These are phyloP conservation scores for Camponotus fellah DNA, from an alignment of 2,888 invertebrate species.

Conservation along the genomic window DNA sequence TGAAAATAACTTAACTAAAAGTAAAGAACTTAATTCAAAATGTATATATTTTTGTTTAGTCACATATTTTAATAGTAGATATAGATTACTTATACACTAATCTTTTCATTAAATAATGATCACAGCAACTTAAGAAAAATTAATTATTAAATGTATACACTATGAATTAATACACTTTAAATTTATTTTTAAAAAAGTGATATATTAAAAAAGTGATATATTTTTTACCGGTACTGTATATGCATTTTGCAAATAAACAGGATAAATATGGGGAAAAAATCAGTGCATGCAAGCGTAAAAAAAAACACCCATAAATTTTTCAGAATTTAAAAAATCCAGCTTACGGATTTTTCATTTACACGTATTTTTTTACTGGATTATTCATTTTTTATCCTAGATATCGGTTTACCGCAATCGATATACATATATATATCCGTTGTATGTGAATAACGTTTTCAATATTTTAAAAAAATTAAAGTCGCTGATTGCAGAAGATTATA, in stretches of 20 bases:
- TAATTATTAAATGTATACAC: no score
- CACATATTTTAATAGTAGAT: no score
- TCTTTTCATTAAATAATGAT: no score
- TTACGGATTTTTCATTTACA: constrained; percentile 29
- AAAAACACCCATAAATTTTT: constrained; percentile 1
- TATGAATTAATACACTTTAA: no score
- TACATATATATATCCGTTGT: neutral
- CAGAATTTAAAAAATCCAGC: constrained; percentile 16
- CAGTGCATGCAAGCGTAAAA: neutral
- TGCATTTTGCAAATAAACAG: neutral
- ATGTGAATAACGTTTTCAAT: constrained; percentile 11
- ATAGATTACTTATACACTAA: no score
- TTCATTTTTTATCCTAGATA: constrained; percentile 38
- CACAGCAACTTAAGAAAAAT: no score
- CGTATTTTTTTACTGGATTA: constrained; percentile 21
- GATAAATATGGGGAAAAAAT: constrained; percentile 4
- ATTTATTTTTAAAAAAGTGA: no score
- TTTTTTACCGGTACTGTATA: no score
- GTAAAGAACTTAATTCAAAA: no score
- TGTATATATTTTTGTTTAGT: no score
- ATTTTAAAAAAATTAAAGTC: neutral
- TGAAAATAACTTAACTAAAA: no score
- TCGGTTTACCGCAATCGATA: constrained; percentile 38
- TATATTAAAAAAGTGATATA: no score
- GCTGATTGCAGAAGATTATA: neutral